Evolutionary conservation across 2,888 invertebrate species (phyloP).

Genomic region (Lysandra coridon): DNA sequence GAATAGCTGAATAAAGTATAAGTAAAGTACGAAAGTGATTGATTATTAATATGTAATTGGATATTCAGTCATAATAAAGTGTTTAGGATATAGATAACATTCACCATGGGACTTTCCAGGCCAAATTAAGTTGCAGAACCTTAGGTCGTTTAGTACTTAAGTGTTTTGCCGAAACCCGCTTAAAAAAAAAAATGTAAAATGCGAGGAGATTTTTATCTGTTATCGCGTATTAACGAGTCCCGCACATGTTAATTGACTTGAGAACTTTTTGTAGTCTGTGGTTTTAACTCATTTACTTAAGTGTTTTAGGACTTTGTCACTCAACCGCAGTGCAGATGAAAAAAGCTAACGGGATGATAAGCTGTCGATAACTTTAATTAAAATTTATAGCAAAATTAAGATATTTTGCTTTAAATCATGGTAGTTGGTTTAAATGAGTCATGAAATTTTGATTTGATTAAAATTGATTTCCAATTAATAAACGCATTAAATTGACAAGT

Average conservation of each 20-base stretch:
- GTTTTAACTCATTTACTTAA: neutral
- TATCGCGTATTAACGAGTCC: conserved; percentile 23
- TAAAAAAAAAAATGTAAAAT: neutral
- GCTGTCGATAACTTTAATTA: conserved; percentile 4
- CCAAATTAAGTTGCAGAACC: conserved; percentile 18
- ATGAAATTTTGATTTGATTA: neutral
- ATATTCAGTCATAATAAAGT: too few relatives aligned
- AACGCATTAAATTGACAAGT: too few relatives aligned
- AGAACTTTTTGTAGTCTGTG: conserved; percentile 24
- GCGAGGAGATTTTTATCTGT: conserved; percentile 11
- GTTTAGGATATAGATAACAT: too few relatives aligned
- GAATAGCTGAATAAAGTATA: too few relatives aligned
- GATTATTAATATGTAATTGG: too few relatives aligned
- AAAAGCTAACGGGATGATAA: conserved; percentile 18
- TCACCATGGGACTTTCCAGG: neutral
- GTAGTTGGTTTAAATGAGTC: neutral
- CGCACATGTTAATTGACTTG: conserved; percentile 29
- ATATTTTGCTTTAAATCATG: neutral
- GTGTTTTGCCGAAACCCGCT: neutral
- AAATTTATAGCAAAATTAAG: neutral
- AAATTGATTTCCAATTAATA: too few relatives aligned
- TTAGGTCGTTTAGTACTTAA: conserved; percentile 1
- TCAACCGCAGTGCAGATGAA: conserved; percentile 2
- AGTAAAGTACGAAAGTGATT: too few relatives aligned
- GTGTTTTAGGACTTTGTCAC: neutral